phyloP scores from a whole-genome alignment of 2,888 invertebrate genomes.

The Fragum whitleyi region DNA sequence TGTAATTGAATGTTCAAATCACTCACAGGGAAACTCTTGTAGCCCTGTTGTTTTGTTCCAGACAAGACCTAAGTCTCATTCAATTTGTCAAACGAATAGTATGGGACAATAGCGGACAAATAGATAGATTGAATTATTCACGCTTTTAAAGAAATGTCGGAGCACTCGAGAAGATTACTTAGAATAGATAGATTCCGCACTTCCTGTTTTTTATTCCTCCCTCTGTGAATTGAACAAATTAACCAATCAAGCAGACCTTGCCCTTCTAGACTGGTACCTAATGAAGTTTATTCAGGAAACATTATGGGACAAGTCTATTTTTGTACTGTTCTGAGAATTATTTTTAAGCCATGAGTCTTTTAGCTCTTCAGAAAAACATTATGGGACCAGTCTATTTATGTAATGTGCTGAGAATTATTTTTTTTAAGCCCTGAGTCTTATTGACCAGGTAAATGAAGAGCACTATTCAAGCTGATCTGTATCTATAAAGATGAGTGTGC shows the following conservation, averaged over 20 bases:
- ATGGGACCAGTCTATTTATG: too few species aligned
- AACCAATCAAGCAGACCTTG: slow-evolving; percentile 15
- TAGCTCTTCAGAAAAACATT: too few species aligned
- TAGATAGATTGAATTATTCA: slow-evolving; percentile 29
- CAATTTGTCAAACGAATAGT: slow-evolving; percentile 23
- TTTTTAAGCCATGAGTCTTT: too few species aligned
- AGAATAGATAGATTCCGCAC: not conserved
- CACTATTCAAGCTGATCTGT: too few species aligned
- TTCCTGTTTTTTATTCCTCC: not conserved
- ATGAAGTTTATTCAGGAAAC: slow-evolving; percentile 16
- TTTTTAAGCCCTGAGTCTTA: too few species aligned
- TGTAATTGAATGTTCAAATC: slow-evolving; percentile 7
- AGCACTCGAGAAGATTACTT: slow-evolving; percentile 10
- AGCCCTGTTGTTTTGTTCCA: not conserved
- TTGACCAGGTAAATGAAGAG: too few species aligned
- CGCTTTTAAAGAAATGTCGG: slow-evolving; percentile 18
- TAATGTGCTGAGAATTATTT: too few species aligned
- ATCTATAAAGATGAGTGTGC: too few species aligned
- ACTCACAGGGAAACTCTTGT: not conserved
- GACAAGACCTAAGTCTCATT: slow-evolving; percentile 13
- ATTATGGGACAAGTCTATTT: not conserved
- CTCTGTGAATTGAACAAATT: slow-evolving; percentile 16
- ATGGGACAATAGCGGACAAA: slow-evolving; percentile 23
- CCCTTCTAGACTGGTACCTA: slow-evolving; percentile 15
- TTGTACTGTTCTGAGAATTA: too few species aligned